A percentile compares a stretch with the other conserved stretches of the same genome.
Conservation (phyloP, 2,888 invertebrate species). For the Monoplex corrugatus region DNA sequence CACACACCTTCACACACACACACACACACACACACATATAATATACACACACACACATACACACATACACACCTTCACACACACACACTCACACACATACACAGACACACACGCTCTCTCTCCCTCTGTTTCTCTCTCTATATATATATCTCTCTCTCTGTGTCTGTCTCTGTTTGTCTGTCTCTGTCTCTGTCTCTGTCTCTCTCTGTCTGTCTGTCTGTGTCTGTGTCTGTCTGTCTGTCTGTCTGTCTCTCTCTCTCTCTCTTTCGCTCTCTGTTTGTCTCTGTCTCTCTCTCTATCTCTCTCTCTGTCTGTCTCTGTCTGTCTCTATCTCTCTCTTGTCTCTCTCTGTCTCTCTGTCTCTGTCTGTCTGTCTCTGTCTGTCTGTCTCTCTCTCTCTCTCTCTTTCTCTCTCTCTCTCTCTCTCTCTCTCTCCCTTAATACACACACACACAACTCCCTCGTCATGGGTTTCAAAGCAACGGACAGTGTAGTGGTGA, state of each 20-base stretch:
- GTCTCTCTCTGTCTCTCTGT: background rate
- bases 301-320: background rate
- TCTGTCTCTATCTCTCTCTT: background rate
- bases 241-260: background rate
- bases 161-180: background rate
- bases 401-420: background rate
- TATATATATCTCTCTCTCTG: background rate
- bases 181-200: background rate
- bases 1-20: no score
- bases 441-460: no score
- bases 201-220: background rate
- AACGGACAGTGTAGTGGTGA: no score
- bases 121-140: background rate
- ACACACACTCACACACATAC: no score
- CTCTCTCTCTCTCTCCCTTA: background rate
- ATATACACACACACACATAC: no score
- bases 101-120: no score
- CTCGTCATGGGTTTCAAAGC: no score
- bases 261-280: background rate
- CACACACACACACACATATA: no score
- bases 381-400: no score
- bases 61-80: no score
- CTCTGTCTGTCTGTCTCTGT: background rate
- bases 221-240: background rate
- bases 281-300: background rate